These are phyloP conservation scores for Cosmia pyralina DNA, from an alignment of 2,888 invertebrate species.

Conservation along the genomic window DNA sequence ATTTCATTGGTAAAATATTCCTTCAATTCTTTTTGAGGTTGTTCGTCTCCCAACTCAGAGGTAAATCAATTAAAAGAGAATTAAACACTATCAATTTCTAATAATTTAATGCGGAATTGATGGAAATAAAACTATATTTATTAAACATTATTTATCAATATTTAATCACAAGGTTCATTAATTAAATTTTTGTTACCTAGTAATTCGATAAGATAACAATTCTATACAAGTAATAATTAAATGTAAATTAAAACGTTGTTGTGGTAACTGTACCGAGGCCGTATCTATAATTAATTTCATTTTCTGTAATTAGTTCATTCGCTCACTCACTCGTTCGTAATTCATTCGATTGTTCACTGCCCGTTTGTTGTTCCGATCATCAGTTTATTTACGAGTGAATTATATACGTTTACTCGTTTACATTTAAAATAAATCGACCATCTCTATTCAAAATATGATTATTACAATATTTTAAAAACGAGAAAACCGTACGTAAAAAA, in stretches of 20 bases:
- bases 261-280: constrained; percentile 20
- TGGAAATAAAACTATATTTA: constrained; percentile 1
- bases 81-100: background rate
- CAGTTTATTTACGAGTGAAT: constrained; percentile 12
- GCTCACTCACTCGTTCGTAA: constrained; percentile 37
- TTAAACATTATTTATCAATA: constrained; percentile 25
- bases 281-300: constrained; percentile 31
- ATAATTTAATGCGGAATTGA: constrained; percentile 15
- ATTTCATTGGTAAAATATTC: background rate
- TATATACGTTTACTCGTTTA: background rate
- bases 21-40: background rate
- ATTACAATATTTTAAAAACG: background rate
- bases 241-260: constrained; percentile 25
- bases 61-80: background rate
- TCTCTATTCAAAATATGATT: background rate
- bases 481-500: background rate
- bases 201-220: constrained; percentile 29
- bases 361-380: constrained; percentile 19
- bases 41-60: background rate
- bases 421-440: background rate
- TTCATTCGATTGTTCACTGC: constrained; percentile 37
- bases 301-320: constrained; percentile 45
- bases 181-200: constrained; percentile 12
- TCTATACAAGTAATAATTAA: constrained; percentile 15
- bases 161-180: constrained; percentile 32